Evolutionary conservation across 2,797 vertebrate species (phyloP), one percentile per base, ranked within the genome.

Genomic region (Parotocinclus haroldoi): DNA sequence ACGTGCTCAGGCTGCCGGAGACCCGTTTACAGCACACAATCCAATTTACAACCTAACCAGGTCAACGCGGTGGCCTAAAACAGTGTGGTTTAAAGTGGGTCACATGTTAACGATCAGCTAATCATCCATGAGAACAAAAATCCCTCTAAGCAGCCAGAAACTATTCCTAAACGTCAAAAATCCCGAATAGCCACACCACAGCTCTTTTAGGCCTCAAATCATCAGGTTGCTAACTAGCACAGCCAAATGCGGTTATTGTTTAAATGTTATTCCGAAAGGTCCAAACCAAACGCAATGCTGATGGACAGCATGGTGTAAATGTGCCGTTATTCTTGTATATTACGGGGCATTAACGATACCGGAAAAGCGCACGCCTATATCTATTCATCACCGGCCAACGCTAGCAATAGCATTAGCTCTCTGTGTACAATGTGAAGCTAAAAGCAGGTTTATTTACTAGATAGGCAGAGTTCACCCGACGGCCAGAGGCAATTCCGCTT

Each of bases 391-490:
- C n/a, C 52, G 27, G 6, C 12, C 27, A 18, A 14, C 40, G 48
- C 55, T 77, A 73, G 52, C 57, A 17, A 44, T 46, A 52, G 55
- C 48, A 11, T 3, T 39, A 45, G 9, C 27, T 27, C 27, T 36
- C 57, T 16, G n/a, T 17, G 7, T 4, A 14, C 5, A 50, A 16
- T 9, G 14, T 4, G 4, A 50, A 16, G 13, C 48, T 3, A 3
- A 42, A 7, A 3, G 7, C 1, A 7, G 11, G 7, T 62, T 40
- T 9, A 68, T 58, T 58, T 78, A 75, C 73, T 73, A 57, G 69
- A 14, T 51, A 61, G 49, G 73, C 18, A 71, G 27, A 40, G 9
- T 9, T 58, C 53, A 37, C 37, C 12, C n/a, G 27, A 37, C n/a
- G 17, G 44, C 14, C 52, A 19, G n/a, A 7, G 14, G 19, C 7